A percentile compares a stretch with the other conserved stretches of the same genome.
These are phyloP conservation scores for Montipora cactus DNA, from an alignment of 64 coral and sea anemone species.

Conservation along the genomic window DNA sequence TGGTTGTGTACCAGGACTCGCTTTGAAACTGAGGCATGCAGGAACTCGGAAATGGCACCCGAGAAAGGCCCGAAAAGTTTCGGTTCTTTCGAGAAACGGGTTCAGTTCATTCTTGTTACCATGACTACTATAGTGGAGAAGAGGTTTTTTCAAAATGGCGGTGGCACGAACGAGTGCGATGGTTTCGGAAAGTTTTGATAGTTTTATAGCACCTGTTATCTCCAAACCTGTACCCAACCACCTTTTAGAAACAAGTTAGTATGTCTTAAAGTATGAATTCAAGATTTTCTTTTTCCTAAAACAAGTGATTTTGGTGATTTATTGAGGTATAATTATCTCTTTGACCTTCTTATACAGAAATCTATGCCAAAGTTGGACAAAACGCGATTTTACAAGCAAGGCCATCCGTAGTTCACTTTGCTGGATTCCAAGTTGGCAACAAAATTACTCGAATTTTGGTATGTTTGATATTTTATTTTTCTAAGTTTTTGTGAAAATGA, in stretches of 20 bases:
- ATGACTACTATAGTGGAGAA: conserved; percentile 42
- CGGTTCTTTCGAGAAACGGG: too few species aligned
- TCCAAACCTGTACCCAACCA: conserved; percentile 85
- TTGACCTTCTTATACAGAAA: conserved; percentile 73
- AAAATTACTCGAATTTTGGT: conserved; percentile 81
- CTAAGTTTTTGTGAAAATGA: not conserved
- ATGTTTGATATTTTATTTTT: not conserved
- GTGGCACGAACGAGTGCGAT: conserved; percentile 59
- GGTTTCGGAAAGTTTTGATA: conserved; percentile 72
- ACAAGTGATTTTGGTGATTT: not conserved
- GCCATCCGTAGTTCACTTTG: conserved; percentile 86
- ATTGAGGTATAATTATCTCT: not conserved
- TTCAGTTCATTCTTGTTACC: conserved; percentile 40
- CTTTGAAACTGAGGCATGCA: too few species aligned
- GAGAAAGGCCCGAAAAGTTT: too few species aligned
- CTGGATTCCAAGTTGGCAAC: conserved; percentile 85
- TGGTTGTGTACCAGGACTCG: too few species aligned
- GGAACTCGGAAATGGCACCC: too few species aligned
- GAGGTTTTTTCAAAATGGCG: conserved; percentile 83
- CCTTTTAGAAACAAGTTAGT: conserved; percentile 93
- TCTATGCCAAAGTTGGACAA: conserved; percentile 85
- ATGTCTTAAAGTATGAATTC: not conserved
- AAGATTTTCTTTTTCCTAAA: not conserved
- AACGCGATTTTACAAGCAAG: conserved; percentile 82
- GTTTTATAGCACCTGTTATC: conserved; percentile 74